Percentiles rank a stretch among this genome's conserved stretches.
These are phyloP conservation scores for Parasteatoda tepidariorum DNA, from an alignment of 1,140 invertebrate species.

Conservation along the genomic window DNA sequence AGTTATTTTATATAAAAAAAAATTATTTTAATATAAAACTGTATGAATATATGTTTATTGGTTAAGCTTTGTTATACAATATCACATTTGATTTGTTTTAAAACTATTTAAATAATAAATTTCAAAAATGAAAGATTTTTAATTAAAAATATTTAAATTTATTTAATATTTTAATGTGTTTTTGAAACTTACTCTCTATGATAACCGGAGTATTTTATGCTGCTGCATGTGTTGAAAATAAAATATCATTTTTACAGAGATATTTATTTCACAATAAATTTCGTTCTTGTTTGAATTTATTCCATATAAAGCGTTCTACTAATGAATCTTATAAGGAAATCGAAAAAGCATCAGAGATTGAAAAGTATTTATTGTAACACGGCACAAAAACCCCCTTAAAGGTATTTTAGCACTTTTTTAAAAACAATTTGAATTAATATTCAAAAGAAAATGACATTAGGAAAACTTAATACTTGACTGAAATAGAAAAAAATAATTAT, in stretches of 20 bases:
- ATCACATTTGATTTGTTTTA: too few relatives aligned
- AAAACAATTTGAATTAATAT: not conserved
- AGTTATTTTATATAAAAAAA: too few relatives aligned
- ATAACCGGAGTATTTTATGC: not conserved
- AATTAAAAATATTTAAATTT: too few relatives aligned
- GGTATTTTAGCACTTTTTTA: not conserved
- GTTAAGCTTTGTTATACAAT: too few relatives aligned
- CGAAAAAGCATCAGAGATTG: conserved; percentile 40
- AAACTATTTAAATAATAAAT: too few relatives aligned
- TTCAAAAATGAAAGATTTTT: too few relatives aligned
- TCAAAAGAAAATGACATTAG: not conserved
- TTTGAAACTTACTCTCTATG: not conserved
- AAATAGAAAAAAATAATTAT: too few relatives aligned
- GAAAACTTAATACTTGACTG: not conserved
- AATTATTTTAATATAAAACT: too few relatives aligned
- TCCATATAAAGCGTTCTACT: conserved; percentile 12
- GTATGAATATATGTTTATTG: too few relatives aligned
- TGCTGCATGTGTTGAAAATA: too few relatives aligned
- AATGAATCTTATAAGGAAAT: conserved; percentile 25
- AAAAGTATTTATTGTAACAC: conserved; percentile 31
- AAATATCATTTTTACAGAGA: not conserved
- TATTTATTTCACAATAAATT: not conserved
- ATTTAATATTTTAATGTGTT: too few relatives aligned
- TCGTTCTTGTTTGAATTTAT: not conserved
- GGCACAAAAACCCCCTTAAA: conserved; percentile 40